Evolutionary conservation across 2,888 invertebrate genomes (phyloP).

Genomic region (Torymus aiolomorphi): DNA sequence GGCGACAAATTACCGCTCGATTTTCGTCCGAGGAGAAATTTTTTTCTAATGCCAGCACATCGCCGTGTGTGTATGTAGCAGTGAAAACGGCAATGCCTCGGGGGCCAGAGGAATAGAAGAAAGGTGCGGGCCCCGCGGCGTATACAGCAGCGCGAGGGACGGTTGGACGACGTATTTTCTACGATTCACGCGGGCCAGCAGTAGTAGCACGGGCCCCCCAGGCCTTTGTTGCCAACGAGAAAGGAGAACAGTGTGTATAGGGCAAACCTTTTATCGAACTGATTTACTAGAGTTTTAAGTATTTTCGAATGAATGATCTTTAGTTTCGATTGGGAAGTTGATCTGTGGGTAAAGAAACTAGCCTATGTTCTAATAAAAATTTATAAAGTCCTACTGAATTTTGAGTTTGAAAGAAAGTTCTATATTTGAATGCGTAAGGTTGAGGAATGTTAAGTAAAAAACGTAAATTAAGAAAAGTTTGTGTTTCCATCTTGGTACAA

Average conservation of each 20-base stretch:
- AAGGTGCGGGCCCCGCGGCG: neutral
- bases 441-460: no score
- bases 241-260: neutral
- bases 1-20: constrained; percentile 52
- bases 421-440: no score
- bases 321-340: neutral
- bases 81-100: no score
- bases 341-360: neutral
- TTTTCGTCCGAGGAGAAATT: constrained; percentile 9
- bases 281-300: no score
- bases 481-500: no score
- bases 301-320: constrained; percentile 9
- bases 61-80: no score
- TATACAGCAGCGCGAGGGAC: constrained; percentile 1
- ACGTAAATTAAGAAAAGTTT: no score
- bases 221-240: constrained; percentile 24
- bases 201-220: neutral
- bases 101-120: neutral
- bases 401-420: no score
- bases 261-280: no score
- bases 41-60: constrained; percentile 9
- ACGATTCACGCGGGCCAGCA: constrained; percentile 7
- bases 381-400: no score
- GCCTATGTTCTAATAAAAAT: no score
- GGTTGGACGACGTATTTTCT: constrained; percentile 32